A percentile compares a stretch with the other conserved stretches of the same genome.
Evolutionary conservation across 1,140 invertebrate species (phyloP).

Genomic region (Argopecten irradians): DNA sequence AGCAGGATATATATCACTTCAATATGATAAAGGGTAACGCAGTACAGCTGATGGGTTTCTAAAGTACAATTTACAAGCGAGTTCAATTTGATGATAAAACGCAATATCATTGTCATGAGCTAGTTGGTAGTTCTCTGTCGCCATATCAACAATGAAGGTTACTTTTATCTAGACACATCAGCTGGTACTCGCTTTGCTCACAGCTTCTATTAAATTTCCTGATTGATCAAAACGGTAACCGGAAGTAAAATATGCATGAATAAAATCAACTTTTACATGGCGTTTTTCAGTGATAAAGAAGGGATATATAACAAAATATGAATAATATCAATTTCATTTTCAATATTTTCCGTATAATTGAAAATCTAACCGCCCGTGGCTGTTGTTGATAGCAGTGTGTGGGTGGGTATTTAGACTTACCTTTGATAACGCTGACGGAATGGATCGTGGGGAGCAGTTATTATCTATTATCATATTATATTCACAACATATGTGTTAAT

Average conservation of each 20-base stretch:
- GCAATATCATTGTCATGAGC: too few species aligned
- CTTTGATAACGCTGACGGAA: not conserved
- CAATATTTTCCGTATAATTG: not conserved
- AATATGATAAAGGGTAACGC: too few species aligned
- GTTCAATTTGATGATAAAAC: too few species aligned
- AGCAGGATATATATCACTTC: too few species aligned
- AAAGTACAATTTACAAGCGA: too few species aligned
- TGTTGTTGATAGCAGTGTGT: not conserved
- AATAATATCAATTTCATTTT: not conserved
- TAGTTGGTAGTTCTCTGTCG: not conserved
- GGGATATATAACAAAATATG: not conserved
- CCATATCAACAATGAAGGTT: not conserved
- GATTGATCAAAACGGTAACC: not conserved
- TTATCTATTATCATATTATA: not conserved
- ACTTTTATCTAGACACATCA: not conserved
- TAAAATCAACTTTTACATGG: not conserved
- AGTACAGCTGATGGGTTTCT: too few species aligned
- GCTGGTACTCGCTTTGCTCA: not conserved
- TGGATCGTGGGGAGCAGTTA: not conserved
- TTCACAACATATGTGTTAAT: constrained; percentile 2
- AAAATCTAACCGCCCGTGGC: not conserved
- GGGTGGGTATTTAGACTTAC: not conserved
- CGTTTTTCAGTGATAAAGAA: not conserved
- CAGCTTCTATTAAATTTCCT: not conserved
- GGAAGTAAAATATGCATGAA: not conserved